Evolutionary conservation across 1,140 invertebrate species (phyloP).

Genomic region (Matsumurasca onukii): DNA sequence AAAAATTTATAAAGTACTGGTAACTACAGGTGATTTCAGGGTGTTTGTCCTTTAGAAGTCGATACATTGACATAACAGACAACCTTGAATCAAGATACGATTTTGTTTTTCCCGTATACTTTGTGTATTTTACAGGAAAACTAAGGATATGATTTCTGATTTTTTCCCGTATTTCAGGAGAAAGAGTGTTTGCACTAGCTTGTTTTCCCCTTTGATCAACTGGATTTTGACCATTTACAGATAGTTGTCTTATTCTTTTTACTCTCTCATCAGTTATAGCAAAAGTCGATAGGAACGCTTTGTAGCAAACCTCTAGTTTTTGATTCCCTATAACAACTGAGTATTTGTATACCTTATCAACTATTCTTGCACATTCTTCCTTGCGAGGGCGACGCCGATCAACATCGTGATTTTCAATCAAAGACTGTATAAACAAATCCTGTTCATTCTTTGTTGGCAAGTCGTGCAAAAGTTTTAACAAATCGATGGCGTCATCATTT

Average conservation of each 20-base stretch:
- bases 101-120: constrained; percentile 37
- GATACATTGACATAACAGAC: constrained; percentile 44
- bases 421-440: constrained; percentile 13
- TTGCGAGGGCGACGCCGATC: constrained; percentile 19
- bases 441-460: constrained; percentile 15
- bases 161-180: constrained; percentile 5
- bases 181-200: constrained; percentile 27
- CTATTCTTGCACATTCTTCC: constrained; percentile 13
- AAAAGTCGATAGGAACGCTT: constrained; percentile 1
- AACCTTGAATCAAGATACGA: constrained; percentile 43
- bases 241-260: constrained; percentile 26
- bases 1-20: constrained; percentile 40
- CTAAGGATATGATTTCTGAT: constrained; percentile 27
- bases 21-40: constrained; percentile 9
- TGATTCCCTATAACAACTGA: background rate
- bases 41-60: constrained; percentile 39
- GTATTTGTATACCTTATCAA: constrained; percentile 13
- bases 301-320: constrained; percentile 20
- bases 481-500: constrained; percentile 15
- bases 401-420: constrained; percentile 15
- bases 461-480: constrained; percentile 19
- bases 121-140: constrained; percentile 11
- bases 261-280: constrained; percentile 19
- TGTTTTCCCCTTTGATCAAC: constrained; percentile 32
- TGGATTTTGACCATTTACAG: constrained; percentile 4